Percentiles rank a stretch among this genome's conserved stretches.
Evolutionary conservation across 2,113 vertebrate genomes (phyloP).

Genomic region (Copsychus sechellarum): DNA sequence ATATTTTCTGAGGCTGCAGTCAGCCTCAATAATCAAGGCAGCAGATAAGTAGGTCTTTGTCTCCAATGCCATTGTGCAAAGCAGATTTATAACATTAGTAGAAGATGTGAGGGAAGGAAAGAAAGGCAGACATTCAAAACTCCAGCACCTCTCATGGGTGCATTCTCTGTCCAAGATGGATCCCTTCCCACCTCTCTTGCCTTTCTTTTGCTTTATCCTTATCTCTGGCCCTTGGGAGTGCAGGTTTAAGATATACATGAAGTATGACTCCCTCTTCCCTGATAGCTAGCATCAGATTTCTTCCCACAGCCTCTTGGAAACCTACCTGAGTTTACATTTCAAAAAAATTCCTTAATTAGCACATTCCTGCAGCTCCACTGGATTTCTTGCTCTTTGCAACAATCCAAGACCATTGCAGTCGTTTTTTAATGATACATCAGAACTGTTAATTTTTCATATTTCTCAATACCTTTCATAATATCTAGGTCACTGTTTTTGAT

Average conservation of each 20-base stretch:
- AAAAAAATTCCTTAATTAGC: not conserved
- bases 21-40: not conserved
- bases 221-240: not conserved
- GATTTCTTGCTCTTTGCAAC: not conserved
- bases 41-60: not conserved
- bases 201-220: not conserved
- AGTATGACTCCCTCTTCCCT: not conserved
- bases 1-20: not conserved
- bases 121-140: not conserved
- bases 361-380: not conserved
- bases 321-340: conserved; percentile 19
- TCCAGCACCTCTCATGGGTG: not conserved
- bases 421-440: not conserved
- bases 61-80: not conserved
- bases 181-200: not conserved
- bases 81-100: not conserved
- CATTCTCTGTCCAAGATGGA: not conserved
- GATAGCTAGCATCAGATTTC: not conserved
- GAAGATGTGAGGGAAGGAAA: not conserved
- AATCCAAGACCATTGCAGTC: not conserved
- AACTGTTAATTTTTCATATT: not conserved
- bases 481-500: not conserved
- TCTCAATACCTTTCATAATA: not conserved
- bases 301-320: not conserved
- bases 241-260: not conserved